Evolutionary conservation across 2,113 vertebrate species (phyloP), one percentile per base, ranked within the genome.

Genomic region (Chamaetylas fuelleborni): DNA sequence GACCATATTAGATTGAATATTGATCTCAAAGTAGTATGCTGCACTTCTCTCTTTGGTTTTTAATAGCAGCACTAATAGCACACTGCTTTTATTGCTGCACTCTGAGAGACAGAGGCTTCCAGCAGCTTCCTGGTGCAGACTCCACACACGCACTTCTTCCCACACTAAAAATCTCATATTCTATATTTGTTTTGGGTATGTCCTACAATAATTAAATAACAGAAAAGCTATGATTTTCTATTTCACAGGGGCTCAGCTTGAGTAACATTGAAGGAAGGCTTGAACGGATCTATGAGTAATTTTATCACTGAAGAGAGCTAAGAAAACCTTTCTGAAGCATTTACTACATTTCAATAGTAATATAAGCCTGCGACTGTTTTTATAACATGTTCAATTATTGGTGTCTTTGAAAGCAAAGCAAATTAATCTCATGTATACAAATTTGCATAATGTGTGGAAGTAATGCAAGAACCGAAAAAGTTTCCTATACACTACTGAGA

Each of bases 21-120:
- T 90, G 94, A 96, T 94, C 82, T 38, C 72, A 64, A 84, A 93
- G 51, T 34, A 67, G 43, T 13, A 34, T 56, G 61, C 51, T 93
- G 82, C 28, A 25, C 11, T 95, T 24, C 19, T 71, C 29, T 69
- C 53, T 79, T 48, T 43, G 78, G 54, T 71, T 96, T 95, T 92
- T 92, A 86, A 92, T 73, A 90, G 74, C 74, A 90, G 31, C 51
- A 45, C 36, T 92, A 93, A 95, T 29, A 86, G 90, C 72, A 23
- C 56, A 64, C 40, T 42, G 79, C 64, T 88, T 53, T 93, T 81
- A 62, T 48, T 47, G 28, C 65, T 33, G 26, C 74, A 48, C 7
- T 90, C 34, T 1, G 4, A 58, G 62, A 86, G 25, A 42, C 40
- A 33, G 64, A 83, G 26, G 43, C 66, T 94, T 81, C 76, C 7